Evolutionary conservation across 2,113 vertebrate genomes (phyloP), one percentile per base, ranked within the genome.

Genomic region (Sinosuthora webbiana): DNA sequence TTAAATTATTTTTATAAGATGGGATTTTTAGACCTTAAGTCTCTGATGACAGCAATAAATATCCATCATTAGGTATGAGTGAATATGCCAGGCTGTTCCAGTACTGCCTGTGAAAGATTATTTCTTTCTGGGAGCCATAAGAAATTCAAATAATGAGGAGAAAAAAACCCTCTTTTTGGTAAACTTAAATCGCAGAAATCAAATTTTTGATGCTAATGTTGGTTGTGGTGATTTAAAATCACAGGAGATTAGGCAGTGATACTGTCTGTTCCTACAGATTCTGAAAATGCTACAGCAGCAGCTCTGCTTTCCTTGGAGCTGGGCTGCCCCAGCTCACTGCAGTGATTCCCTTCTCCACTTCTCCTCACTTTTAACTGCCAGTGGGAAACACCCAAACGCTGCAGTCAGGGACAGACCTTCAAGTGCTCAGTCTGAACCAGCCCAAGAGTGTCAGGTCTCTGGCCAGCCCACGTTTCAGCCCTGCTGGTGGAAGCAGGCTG

Each of bases 1-100:
- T 13, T 6, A 62, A 35, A 37, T 77, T 70, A 45, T 87, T 93
- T 96, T 90, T 76, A 60, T 93, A 77, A 42, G 30, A 93, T 88
- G 52, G 53, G 64, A 47, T 60, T 90, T 88, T 93, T 94, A 89
- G 62, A 71, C 90, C 56, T 64, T 81, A 91, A 90, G 68, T 83
- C 74, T 92, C 71, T 90, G 83, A 84, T 95, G 90, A 93, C 93
- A 95, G 91, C 85, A 75, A 60, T 94, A 94, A 93, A 90, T 94
- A 95, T 84, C 76, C n/a, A 87, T 90, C 92, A 92, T 89, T 93
- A 92, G 67, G 33, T 80, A 45, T 75, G 75, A 95, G 45, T 71
- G 65, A 92, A 94, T 62, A 75, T 85, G 84, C 86, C 53, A 74
- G 81, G 37, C 78, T 85, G 47, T 39, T 96, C 86, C 78, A 55